phyloP scores from a whole-genome alignment of 2,888 invertebrate species.

The Elegia similella region DNA sequence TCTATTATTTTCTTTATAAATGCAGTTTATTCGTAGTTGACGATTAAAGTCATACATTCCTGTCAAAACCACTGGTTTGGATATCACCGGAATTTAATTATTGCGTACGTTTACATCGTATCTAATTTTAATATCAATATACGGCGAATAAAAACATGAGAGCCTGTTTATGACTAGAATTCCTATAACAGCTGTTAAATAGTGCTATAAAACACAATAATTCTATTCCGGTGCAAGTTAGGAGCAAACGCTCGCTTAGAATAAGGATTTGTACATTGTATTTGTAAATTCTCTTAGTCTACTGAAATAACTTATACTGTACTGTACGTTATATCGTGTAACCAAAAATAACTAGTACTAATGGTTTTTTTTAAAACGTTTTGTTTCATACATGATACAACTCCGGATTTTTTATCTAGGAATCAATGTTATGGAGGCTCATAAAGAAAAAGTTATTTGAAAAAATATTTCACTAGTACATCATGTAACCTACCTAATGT shows the following conservation, averaged over 20 bases:
- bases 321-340: constrained; percentile 41
- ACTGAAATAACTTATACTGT: constrained; percentile 45
- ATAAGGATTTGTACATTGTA: constrained; percentile 70
- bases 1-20: background rate
- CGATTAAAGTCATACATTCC: background rate
- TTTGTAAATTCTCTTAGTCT: constrained; percentile 68
- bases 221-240: constrained; percentile 35
- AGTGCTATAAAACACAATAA: constrained; percentile 33
- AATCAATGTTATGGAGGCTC: constrained; percentile 11
- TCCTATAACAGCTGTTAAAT: no score
- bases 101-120: constrained; percentile 18
- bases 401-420: background rate
- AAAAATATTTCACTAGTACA: background rate
- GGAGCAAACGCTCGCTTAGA: constrained; percentile 50
- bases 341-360: constrained; percentile 45
- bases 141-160: background rate
- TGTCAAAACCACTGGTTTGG: constrained; percentile 4
- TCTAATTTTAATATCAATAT: background rate
- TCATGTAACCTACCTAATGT: background rate
- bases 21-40: background rate
- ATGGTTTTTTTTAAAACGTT: constrained; percentile 5
- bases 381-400: background rate
- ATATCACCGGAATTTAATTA: background rate
- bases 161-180: no score
- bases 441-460: background rate